Evolutionary conservation across 2,113 vertebrate species (phyloP).

Genomic region (Polypterus senegalus): DNA sequence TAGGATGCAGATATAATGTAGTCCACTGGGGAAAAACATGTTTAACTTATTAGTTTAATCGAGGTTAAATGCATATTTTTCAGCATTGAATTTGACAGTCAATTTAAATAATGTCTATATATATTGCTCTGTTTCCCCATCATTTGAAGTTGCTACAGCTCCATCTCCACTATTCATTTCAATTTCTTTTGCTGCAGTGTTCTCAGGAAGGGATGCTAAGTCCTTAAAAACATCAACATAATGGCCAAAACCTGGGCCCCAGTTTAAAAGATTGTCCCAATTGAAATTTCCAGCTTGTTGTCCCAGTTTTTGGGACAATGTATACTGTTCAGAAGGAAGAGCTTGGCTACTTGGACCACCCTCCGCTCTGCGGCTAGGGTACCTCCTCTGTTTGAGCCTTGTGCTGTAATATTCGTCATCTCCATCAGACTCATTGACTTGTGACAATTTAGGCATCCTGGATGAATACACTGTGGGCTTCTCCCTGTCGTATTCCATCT

Average conservation of each 20-base stretch:
- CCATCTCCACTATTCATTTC: slow-evolving; percentile 75
- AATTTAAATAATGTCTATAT: slow-evolving; percentile 66
- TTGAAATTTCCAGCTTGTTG: slow-evolving; percentile 74
- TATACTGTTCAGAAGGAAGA: slow-evolving; percentile 47
- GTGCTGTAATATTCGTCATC: slow-evolving; percentile 87
- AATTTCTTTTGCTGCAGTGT: slow-evolving; percentile 53
- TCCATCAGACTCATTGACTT: slow-evolving; percentile 90
- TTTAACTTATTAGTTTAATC: slow-evolving; percentile 26
- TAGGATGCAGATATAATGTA: slow-evolving; percentile 46
- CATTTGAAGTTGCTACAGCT: slow-evolving; percentile 62
- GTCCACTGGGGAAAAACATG: slow-evolving; percentile 33
- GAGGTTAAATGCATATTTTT: slow-evolving; percentile 31
- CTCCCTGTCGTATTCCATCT: slow-evolving; percentile 94
- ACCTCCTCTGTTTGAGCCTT: slow-evolving; percentile 73
- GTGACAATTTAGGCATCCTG: slow-evolving; percentile 86
- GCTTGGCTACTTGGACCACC: slow-evolving; percentile 58
- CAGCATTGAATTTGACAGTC: slow-evolving; percentile 30
- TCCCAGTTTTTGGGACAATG: slow-evolving; percentile 67
- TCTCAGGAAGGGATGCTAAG: slow-evolving; percentile 86
- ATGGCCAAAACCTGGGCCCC: slow-evolving; percentile 92
- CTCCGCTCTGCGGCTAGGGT: slow-evolving; percentile 77
- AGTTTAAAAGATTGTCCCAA: slow-evolving; percentile 96
- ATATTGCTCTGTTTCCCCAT: slow-evolving; percentile 85
- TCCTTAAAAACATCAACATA: slow-evolving; percentile 97
- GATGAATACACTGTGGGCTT: slow-evolving; percentile 75